phyloP scores from a whole-genome alignment of 2,113 vertebrate species.

The Meriones unguiculatus region DNA sequence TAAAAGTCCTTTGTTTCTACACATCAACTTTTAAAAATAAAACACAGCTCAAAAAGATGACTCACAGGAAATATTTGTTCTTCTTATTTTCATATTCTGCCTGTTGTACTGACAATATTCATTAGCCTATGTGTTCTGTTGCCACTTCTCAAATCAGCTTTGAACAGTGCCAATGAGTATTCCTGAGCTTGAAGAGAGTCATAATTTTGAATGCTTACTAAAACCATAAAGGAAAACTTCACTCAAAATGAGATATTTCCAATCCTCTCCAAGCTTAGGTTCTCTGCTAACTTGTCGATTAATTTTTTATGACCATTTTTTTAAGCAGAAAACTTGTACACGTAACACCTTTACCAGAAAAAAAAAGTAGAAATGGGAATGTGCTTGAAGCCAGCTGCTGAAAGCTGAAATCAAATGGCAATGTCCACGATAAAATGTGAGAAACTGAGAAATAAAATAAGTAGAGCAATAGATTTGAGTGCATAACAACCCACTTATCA shows the following conservation, averaged over 20 bases:
- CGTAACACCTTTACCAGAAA: not conserved
- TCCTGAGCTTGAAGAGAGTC: not conserved
- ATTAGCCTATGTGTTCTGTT: not conserved
- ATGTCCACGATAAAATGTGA: not conserved
- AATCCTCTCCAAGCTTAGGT: not conserved
- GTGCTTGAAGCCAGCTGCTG: conserved; percentile 29
- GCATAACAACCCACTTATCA: conserved; percentile 17
- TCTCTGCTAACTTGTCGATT: conserved; percentile 8
- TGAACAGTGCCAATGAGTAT: not conserved
- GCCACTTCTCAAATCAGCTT: not conserved
- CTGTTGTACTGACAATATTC: not conserved
- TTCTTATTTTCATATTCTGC: not conserved
- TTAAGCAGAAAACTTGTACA: conserved; percentile 14
- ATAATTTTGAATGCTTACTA: conserved; percentile 19
- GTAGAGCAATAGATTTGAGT: not conserved
- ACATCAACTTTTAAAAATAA: not conserved
- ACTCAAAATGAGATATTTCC: not conserved
- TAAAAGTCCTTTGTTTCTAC: not conserved
- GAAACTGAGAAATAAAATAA: not conserved
- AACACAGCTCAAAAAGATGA: not conserved
- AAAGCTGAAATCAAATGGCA: conserved; percentile 23
- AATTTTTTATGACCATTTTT: conserved; percentile 42
- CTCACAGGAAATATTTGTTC: not conserved
- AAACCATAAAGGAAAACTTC: conserved; percentile 10
- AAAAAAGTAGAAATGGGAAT: not conserved